Base-by-base conservation (phyloP, 2,797 vertebrate genomes). In the Chloroceryle amazona region DNA sequence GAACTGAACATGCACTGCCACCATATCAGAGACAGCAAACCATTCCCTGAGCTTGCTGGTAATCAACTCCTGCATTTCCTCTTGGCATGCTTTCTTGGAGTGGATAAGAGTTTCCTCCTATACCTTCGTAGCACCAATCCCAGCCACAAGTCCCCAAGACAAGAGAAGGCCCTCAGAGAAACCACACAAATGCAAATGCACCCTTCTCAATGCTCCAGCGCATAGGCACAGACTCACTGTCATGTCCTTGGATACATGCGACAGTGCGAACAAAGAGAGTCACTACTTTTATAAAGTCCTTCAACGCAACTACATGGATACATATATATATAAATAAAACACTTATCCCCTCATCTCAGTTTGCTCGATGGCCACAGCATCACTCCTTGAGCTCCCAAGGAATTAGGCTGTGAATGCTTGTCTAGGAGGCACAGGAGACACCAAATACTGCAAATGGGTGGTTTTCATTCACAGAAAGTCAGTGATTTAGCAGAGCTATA, bases 191-290 rank as follows among this genome's bases (percentile, higher is more conserved):
- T n/a, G 31, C 15, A 51, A 81, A 31, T 3, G 1, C 33, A 41
- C 6, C 20, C 29, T 81, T 51, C 39, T 63, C 55, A 46, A n/a
- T 0, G 2, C 41, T 37, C 37, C 46, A 73, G 55, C 23, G 41
- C 0, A 0, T 3, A 23, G 57, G 23, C 3, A 28, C 47, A 46
- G 23, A 13, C 54, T 39, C 62, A 47, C 23, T 0, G 0, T 1
- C 16, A 44, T 3, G 6, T 7, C 41, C 81, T 70, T 14, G 7
- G 41, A 12, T 29, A 17, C 0, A 1, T 0, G 3, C 12, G 55
- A 28, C 21, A 55, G 20, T 2, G 0, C 29, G 21, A 89, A 29
- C 79, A 54, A 4, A 62, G 4, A 62, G 3, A 66, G 28, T 16
- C 0, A 3, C 0, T 2, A 29, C 52, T 63, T 86, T 87, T 28